Conservation (phyloP, 2,797 vertebrate genomes). For the Hypotaenidia philippensis region DNA sequence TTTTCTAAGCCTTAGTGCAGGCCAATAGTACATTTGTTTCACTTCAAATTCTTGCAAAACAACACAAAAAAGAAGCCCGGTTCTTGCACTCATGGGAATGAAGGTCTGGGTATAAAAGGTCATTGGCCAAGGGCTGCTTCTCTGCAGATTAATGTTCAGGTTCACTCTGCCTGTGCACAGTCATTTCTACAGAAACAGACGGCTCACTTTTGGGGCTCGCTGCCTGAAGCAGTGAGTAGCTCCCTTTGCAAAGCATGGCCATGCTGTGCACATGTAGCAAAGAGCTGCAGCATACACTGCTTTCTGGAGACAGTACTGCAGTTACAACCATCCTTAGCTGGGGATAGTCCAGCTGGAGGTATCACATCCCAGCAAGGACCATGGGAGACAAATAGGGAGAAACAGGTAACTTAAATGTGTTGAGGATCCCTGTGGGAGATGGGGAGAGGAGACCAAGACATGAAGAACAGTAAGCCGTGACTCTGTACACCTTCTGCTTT, state of each 20-base stretch:
- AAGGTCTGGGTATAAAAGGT: not conserved
- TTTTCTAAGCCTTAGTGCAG: not conserved
- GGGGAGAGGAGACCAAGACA: not conserved
- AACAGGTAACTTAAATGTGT: not conserved
- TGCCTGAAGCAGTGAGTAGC: not conserved
- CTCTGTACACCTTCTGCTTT: accelerated
- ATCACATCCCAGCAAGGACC: not conserved
- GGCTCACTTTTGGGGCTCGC: accelerated
- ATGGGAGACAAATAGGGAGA: not conserved
- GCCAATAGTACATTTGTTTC: slow-evolving; percentile 28
- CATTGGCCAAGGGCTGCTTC: not conserved
- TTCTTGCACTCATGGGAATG: not conserved
- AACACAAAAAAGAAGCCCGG: not conserved
- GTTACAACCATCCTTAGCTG: accelerated
- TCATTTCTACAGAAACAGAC: not conserved
- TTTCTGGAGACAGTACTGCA: not conserved
- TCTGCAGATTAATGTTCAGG: not conserved
- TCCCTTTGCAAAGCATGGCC: not conserved
- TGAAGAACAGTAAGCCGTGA: too few species aligned
- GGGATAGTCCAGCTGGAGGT: not conserved
- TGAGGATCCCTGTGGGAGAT: accelerated
- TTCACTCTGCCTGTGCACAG: not conserved
- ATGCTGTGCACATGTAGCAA: accelerated
- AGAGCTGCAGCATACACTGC: not conserved
- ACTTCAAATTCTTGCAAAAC: slow-evolving; percentile 1